Percentiles rank a stretch among this genome's conserved stretches.
These are phyloP conservation scores for Antheraea yamamai DNA, from an alignment of 2,888 invertebrate genomes.

Conservation along the genomic window DNA sequence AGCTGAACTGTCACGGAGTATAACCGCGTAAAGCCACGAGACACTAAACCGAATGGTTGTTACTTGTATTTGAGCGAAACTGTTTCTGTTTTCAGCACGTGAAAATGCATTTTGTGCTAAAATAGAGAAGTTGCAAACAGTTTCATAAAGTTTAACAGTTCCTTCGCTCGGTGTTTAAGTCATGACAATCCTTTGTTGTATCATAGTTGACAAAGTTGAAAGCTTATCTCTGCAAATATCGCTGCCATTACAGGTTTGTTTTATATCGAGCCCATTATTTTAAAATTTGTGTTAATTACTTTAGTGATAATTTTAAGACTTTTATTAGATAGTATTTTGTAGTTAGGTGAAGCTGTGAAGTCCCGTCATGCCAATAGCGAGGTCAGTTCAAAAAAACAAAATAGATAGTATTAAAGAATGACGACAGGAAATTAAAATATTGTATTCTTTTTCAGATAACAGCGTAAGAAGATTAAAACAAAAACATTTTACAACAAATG, in stretches of 20 bases:
- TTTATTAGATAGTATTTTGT: no score
- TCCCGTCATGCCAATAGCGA: no score
- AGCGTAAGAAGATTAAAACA: no score
- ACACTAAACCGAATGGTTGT: constrained; percentile 14
- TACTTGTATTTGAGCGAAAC: constrained; percentile 12
- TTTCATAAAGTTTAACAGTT: background rate
- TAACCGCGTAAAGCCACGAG: constrained; percentile 5
- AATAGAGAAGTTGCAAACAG: background rate
- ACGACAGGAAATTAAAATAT: no score
- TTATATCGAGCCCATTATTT: background rate
- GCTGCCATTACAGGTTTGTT: background rate
- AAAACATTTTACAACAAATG: no score
- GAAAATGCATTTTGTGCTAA: background rate
- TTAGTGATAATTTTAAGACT: background rate
- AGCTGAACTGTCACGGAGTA: constrained; percentile 3
- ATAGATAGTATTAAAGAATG: no score
- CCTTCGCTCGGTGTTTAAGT: background rate
- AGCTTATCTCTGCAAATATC: background rate
- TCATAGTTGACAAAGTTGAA: background rate
- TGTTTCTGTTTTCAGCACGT: background rate
- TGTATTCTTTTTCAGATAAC: no score
- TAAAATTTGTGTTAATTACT: background rate
- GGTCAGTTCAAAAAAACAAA: no score
- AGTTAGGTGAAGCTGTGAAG: no score
- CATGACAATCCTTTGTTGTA: background rate